phyloP scores from a whole-genome alignment of 2,797 vertebrate species.

The Premnoplex brunnescens region DNA sequence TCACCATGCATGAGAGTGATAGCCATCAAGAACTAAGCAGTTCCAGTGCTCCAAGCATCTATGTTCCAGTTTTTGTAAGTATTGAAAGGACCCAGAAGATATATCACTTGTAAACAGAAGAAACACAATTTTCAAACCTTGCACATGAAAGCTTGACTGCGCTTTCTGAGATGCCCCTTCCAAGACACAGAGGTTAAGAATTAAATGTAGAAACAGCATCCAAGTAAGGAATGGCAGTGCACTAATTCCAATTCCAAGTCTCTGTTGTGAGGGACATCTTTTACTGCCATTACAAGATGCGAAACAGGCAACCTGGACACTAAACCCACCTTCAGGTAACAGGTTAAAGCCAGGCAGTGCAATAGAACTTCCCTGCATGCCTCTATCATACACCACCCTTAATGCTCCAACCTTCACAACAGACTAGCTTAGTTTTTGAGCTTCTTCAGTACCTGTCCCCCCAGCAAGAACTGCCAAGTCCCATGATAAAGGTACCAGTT shows the following conservation, averaged over 20 bases:
- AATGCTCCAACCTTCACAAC: not conserved
- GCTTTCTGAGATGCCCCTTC: not conserved
- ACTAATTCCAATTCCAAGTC: not conserved
- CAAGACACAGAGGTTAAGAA: not conserved
- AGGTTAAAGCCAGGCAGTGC: not conserved
- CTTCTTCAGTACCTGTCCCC: not conserved
- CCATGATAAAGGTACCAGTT: not conserved
- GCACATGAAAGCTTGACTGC: not conserved
- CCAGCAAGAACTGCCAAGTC: not conserved
- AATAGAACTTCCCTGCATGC: not conserved
- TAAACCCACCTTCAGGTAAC: not conserved
- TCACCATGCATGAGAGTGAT: not conserved
- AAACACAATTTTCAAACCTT: not conserved
- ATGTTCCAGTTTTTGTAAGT: not conserved
- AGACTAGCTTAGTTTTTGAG: not conserved
- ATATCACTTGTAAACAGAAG: not conserved
- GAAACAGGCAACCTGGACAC: conserved; percentile 7
- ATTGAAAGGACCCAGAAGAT: not conserved
- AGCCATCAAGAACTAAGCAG: not conserved
- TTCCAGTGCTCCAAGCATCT: not conserved
- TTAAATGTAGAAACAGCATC: not conserved
- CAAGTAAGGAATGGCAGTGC: not conserved
- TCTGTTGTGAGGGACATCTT: not conserved
- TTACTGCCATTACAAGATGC: not conserved
- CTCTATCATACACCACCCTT: not conserved